phyloP scores from a whole-genome alignment of 2,888 invertebrate species.

The Seladonia tumulorum region DNA sequence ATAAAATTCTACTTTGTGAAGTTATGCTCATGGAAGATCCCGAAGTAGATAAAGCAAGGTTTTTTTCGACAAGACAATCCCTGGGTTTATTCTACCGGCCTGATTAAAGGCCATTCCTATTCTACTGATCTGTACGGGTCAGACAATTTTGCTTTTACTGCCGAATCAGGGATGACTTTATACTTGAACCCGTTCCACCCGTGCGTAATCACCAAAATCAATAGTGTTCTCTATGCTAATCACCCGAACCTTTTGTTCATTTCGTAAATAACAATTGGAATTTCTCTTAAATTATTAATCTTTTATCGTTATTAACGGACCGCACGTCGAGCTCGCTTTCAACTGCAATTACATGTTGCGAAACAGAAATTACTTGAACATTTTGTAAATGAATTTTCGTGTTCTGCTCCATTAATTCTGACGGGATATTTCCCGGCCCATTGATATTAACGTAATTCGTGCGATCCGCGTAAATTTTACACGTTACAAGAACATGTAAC shows the following conservation, averaged over 20 bases:
- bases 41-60: background rate
- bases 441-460: slow-evolving; percentile 19
- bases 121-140: slow-evolving; percentile 2
- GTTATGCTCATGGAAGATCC: background rate
- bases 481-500: background rate
- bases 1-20: background rate
- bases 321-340: background rate
- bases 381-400: slow-evolving; percentile 21
- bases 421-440: slow-evolving; percentile 16
- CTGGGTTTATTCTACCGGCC: background rate
- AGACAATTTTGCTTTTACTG: slow-evolving; percentile 9
- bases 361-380: slow-evolving; percentile 17
- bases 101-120: background rate
- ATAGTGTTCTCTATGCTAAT: background rate
- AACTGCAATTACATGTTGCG: slow-evolving; percentile 12
- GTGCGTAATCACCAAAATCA: background rate
- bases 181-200: background rate
- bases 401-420: slow-evolving; percentile 27
- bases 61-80: background rate
- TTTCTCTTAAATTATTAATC: background rate
- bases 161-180: background rate
- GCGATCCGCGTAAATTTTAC: slow-evolving; percentile 42
- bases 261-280: background rate
- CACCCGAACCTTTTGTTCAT: background rate
- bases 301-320: background rate